phyloP scores from a whole-genome alignment of 2,797 vertebrate species.

The Sebastes melanostomus region DNA sequence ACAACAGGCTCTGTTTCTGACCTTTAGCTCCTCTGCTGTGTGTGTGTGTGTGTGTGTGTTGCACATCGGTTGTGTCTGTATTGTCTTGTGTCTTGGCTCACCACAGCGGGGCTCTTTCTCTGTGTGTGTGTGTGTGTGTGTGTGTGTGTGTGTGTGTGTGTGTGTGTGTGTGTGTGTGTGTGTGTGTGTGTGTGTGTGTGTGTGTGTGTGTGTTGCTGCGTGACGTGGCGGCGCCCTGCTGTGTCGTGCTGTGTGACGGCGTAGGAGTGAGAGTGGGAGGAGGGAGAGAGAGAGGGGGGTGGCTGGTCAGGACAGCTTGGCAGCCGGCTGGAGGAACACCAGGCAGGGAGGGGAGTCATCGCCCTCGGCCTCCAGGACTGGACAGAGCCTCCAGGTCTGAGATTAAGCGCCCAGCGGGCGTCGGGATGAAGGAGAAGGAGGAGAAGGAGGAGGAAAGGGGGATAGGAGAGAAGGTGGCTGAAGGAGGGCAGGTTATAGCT shows the following conservation, averaged over 20 bases:
- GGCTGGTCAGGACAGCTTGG: conserved; percentile 61
- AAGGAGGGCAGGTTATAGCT: background rate
- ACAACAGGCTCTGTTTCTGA: conserved; percentile 60
- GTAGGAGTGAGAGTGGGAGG: conserved; percentile 38
- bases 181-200: no score
- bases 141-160: conserved; percentile 12
- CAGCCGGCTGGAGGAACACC: conserved; percentile 66
- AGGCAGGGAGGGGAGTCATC: conserved; percentile 61
- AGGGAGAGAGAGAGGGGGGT: conserved; percentile 23
- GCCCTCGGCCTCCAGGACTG: conserved; percentile 66
- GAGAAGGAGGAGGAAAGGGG: no score
- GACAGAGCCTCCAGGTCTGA: conserved; percentile 43
- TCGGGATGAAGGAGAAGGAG: background rate
- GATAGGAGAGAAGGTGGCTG: background rate
- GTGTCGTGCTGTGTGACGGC: conserved; percentile 36
- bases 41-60: conserved; percentile 30
- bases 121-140: background rate
- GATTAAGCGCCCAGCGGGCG: conserved; percentile 38
- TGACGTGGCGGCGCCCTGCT: conserved; percentile 50
- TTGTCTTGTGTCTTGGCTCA: background rate
- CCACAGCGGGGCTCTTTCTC: background rate
- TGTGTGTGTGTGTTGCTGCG: conserved; percentile 7
- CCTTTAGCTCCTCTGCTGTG: conserved; percentile 49
- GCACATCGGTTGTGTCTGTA: background rate
- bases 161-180: background rate